A percentile compares a stretch with the other conserved stretches of the same genome.
Conservation (phyloP, 2,797 vertebrate genomes). For the Macropodus opercularis region DNA sequence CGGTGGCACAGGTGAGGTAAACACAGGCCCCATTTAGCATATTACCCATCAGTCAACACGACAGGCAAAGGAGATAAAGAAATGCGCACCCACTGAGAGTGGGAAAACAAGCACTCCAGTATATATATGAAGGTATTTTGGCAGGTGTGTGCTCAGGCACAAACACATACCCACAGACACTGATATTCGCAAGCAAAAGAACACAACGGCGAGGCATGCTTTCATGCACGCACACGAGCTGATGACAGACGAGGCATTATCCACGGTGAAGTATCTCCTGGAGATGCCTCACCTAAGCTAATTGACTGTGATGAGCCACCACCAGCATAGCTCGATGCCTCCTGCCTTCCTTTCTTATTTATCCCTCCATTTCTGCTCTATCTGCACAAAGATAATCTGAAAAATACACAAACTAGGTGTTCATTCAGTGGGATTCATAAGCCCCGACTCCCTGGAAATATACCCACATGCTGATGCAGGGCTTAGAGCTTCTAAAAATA, state of each 20-base stretch:
- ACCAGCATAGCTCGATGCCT: slow-evolving; percentile 48
- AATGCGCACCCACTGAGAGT: slow-evolving; percentile 66
- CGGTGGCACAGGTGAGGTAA: slow-evolving; percentile 74
- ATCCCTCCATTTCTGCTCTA: slow-evolving; percentile 57
- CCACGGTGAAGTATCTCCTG: slow-evolving; percentile 50
- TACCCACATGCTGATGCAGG: slow-evolving; percentile 39
- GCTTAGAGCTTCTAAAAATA: slow-evolving; percentile 60
- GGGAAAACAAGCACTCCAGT: slow-evolving; percentile 59
- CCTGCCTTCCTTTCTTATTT: slow-evolving; percentile 36
- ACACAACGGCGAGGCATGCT: slow-evolving; percentile 26
- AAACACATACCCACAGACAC: slow-evolving; percentile 29
- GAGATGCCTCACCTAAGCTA: slow-evolving; percentile 62
- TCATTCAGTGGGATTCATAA: slow-evolving; percentile 45
- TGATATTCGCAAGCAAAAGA: slow-evolving; percentile 24
- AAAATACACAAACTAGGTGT: slow-evolving; percentile 50
- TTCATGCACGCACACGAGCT: slow-evolving; percentile 37
- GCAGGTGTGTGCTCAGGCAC: slow-evolving; percentile 53
- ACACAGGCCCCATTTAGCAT: slow-evolving; percentile 75
- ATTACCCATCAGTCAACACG: slow-evolving; percentile 77
- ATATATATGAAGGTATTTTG: slow-evolving; percentile 56
- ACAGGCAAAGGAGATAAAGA: slow-evolving; percentile 73
- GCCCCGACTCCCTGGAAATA: slow-evolving; percentile 53
- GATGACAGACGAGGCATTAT: slow-evolving; percentile 59
- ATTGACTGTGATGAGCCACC: slow-evolving; percentile 69
- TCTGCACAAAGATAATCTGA: slow-evolving; percentile 59